Percentiles rank a stretch among this genome's conserved stretches.
phyloP scores from a whole-genome alignment of 2,797 vertebrate genomes.

The Fundulus diaphanus region DNA sequence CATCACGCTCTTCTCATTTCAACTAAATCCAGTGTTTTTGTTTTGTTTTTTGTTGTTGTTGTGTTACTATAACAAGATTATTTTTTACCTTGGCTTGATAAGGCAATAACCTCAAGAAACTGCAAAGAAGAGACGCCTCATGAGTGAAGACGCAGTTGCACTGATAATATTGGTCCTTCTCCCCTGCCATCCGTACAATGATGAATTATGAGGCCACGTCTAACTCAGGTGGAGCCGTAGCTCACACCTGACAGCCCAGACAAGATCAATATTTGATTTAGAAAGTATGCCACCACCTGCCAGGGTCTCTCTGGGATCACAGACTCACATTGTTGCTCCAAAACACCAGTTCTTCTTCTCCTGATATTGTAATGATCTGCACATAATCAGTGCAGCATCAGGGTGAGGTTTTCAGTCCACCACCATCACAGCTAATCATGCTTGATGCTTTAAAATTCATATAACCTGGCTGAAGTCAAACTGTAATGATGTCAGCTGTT shows the following conservation, averaged over 20 bases:
- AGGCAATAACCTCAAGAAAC: background rate
- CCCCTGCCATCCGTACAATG: constrained; percentile 21
- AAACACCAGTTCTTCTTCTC: background rate
- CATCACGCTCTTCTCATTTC: background rate
- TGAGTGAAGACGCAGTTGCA: constrained; percentile 2
- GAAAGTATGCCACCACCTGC: constrained; percentile 45
- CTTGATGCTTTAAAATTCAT: constrained; percentile 21
- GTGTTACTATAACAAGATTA: background rate
- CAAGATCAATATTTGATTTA: constrained; percentile 69
- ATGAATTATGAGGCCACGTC: constrained; percentile 51
- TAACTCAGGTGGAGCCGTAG: constrained; percentile 46
- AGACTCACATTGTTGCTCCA: constrained; percentile 6
- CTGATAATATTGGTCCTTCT: constrained; percentile 14
- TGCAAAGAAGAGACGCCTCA: background rate
- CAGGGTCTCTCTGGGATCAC: constrained; percentile 11
- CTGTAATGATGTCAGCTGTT: background rate
- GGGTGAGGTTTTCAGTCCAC: constrained; percentile 41
- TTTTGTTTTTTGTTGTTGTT: background rate
- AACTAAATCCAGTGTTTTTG: background rate
- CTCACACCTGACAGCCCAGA: constrained; percentile 56
- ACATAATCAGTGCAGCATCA: constrained; percentile 19
- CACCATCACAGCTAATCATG: constrained; percentile 29
- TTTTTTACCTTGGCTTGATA: background rate
- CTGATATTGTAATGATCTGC: constrained; percentile 27
- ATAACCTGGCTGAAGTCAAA: constrained; percentile 12